Conservation (phyloP, 2,113 vertebrate genomes). For the Lampris incognitus region DNA sequence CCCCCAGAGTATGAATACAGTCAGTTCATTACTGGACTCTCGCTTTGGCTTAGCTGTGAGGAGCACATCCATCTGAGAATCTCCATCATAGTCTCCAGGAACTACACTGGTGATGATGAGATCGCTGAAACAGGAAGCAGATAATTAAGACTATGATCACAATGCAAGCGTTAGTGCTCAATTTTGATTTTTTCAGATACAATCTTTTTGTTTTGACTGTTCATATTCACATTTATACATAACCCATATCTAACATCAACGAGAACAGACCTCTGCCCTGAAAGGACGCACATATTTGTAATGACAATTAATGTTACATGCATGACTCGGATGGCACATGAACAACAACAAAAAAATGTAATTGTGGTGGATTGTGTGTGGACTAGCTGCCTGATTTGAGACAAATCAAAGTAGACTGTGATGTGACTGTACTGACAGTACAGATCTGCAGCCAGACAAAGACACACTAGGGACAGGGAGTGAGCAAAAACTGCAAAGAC, state of each 20-base stretch:
- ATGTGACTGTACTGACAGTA: no score
- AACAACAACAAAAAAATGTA: not conserved
- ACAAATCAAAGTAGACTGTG: no score
- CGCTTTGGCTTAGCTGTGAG: constrained; percentile 81
- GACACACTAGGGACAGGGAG: no score
- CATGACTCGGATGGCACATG: no score
- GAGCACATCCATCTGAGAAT: constrained; percentile 98
- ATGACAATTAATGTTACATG: not conserved
- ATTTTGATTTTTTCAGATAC: not conserved
- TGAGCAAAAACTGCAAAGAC: no score
- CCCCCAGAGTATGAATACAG: constrained; percentile 92
- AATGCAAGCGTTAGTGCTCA: not conserved
- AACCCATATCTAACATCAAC: no score
- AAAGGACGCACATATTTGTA: not conserved
- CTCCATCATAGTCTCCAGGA: constrained; percentile 97
- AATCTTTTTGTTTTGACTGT: not conserved
- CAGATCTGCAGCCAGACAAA: no score
- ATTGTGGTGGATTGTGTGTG: not conserved
- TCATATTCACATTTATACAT: no score
- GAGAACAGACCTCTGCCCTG: no score
- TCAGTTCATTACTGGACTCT: constrained; percentile 46
- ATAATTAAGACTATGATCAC: no score
- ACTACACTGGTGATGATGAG: constrained; percentile 90
- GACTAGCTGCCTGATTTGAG: no score
- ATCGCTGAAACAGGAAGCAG: constrained; percentile 55